Conservation (phyloP, 2,113 vertebrate genomes). For the Pollimyrus isidori region DNA sequence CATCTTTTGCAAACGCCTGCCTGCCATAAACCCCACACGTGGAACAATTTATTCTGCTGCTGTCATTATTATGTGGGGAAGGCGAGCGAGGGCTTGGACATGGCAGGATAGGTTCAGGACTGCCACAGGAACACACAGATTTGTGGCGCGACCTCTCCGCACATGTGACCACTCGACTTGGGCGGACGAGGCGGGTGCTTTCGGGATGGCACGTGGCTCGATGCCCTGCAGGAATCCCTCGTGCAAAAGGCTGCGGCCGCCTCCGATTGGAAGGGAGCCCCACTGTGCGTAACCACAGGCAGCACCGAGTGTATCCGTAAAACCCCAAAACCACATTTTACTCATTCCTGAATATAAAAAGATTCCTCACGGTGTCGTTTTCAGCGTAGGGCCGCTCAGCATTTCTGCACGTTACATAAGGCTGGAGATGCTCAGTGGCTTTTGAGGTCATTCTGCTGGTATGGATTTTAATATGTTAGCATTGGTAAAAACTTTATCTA, state of each 20-base stretch:
- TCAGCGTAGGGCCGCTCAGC: not conserved
- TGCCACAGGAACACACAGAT: not conserved
- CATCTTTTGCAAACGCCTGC: constrained; percentile 25
- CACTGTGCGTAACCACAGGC: not conserved
- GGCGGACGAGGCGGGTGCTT: not conserved
- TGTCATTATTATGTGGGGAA: not conserved
- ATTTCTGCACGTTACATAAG: not conserved
- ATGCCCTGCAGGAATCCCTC: not conserved
- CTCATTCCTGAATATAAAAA: not conserved
- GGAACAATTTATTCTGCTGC: constrained; percentile 32
- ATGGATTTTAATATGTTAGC: not conserved
- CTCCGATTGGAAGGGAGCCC: not conserved
- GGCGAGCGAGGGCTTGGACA: not conserved
- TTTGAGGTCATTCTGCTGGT: not conserved
- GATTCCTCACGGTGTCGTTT: not conserved
- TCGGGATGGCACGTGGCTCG: not conserved
- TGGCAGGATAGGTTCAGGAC: not conserved
- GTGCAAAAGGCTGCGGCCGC: not conserved
- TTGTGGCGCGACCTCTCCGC: not conserved
- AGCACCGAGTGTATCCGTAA: not conserved
- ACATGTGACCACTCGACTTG: not conserved
- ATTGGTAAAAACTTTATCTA: not conserved
- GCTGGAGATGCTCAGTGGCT: not conserved
- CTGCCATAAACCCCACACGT: constrained; percentile 29
- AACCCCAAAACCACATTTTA: not conserved